Conservation (phyloP, 2,888 invertebrate species). For the Peribatodes rhomboidaria region DNA sequence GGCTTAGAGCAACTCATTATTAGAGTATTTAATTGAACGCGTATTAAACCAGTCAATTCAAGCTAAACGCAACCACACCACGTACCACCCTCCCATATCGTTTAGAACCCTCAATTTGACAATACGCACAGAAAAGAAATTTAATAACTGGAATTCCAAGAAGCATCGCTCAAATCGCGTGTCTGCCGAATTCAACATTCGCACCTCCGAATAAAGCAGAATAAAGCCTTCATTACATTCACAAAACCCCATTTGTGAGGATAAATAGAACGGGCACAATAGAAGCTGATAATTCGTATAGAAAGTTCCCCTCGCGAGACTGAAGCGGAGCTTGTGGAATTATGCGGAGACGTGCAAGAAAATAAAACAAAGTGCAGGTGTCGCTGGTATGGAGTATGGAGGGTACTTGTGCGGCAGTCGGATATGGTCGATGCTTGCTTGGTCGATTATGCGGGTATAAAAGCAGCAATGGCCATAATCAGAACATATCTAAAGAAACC, state of each 20-base stretch:
- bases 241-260: constrained; percentile 80
- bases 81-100: constrained; percentile 9
- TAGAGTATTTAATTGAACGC: too few species aligned
- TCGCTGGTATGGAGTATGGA: constrained; percentile 69
- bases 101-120: constrained; percentile 22
- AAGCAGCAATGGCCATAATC: not conserved
- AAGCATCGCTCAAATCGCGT: constrained; percentile 61
- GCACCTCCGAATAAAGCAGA: constrained; percentile 81
- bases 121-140: constrained; percentile 44
- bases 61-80: constrained; percentile 4
- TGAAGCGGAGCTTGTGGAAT: constrained; percentile 78
- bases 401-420: constrained; percentile 27
- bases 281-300: constrained; percentile 79
- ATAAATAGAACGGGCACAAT: constrained; percentile 80
- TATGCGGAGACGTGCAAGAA: constrained; percentile 77
- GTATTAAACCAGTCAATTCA: constrained; percentile 2
- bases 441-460: not conserved
- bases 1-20: too few species aligned
- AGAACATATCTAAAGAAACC: not conserved
- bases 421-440: constrained; percentile 13
- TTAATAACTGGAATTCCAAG: constrained; percentile 55
- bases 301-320: constrained; percentile 77
- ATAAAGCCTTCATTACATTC: constrained; percentile 83
- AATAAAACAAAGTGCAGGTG: constrained; percentile 83
- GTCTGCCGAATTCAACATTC: constrained; percentile 70